Conservation (phyloP, 2,113 vertebrate genomes). For the Tiliqua scincoides region DNA sequence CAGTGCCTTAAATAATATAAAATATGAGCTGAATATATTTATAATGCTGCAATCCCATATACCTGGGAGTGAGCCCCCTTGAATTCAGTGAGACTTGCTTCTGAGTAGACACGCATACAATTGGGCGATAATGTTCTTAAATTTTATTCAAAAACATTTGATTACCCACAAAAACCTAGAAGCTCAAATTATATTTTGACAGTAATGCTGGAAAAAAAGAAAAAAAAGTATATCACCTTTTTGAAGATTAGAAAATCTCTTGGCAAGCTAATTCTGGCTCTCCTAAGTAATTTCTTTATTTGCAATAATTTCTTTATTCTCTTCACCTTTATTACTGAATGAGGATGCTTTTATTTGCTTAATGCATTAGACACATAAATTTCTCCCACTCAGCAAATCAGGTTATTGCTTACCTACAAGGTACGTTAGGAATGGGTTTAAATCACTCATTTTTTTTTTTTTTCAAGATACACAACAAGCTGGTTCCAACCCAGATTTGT, state of each 20-base stretch:
- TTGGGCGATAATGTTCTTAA: not conserved
- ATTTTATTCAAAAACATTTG: slow-evolving; percentile 12
- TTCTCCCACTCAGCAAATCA: slow-evolving; percentile 80
- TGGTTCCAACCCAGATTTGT: slow-evolving; percentile 73
- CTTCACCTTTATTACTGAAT: slow-evolving; percentile 75
- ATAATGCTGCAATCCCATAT: not conserved
- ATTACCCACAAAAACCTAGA: not conserved
- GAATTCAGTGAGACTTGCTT: no score
- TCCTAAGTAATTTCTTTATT: slow-evolving; percentile 60
- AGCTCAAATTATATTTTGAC: slow-evolving; percentile 4
- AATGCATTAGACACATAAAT: slow-evolving; percentile 77
- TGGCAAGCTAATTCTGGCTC: slow-evolving; percentile 25
- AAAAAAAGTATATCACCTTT: not conserved
- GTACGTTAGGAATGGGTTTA: slow-evolving; percentile 79
- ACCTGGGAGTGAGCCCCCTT: no score
- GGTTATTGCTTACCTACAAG: slow-evolving; percentile 81
- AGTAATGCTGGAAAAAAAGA: not conserved
- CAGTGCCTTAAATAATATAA: slow-evolving; percentile 49
- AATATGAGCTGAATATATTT: slow-evolving; percentile 9
- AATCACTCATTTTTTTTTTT: slow-evolving; percentile 76
- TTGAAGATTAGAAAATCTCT: not conserved
- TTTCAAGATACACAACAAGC: slow-evolving; percentile 74
- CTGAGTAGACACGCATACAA: no score
- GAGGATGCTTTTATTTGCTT: slow-evolving; percentile 80
- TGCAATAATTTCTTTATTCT: slow-evolving; percentile 64